phyloP scores from a whole-genome alignment of 1,140 invertebrate species.

The Tribolium madens region DNA sequence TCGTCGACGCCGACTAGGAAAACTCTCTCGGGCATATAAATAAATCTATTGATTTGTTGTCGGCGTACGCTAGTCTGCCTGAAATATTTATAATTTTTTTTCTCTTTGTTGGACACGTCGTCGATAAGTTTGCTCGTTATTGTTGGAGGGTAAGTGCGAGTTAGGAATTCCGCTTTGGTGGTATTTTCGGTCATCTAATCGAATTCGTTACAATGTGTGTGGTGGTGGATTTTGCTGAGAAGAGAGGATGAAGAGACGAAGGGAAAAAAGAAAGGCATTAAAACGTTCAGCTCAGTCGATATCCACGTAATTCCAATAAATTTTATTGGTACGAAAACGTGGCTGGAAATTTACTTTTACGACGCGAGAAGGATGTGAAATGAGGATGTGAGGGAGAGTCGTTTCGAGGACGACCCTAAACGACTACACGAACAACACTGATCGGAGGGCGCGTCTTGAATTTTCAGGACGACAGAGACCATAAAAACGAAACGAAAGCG shows the following conservation, averaged over 20 bases:
- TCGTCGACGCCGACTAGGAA: slow-evolving; percentile 4
- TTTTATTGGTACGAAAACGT: slow-evolving; percentile 60
- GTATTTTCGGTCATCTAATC: slow-evolving; percentile 31
- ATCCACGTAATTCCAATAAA: slow-evolving; percentile 62
- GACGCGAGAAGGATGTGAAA: slow-evolving; percentile 56
- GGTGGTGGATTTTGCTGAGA: slow-evolving; percentile 31
- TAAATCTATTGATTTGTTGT: slow-evolving; percentile 21
- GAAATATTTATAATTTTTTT: slow-evolving; percentile 25
- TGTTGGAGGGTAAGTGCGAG: neutral
- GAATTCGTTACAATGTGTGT: slow-evolving; percentile 34
- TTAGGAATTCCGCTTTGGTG: neutral
- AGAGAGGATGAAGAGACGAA: neutral
- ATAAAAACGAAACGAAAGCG: slow-evolving; percentile 36
- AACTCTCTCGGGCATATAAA: slow-evolving; percentile 15
- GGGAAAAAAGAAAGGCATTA: slow-evolving; percentile 33
- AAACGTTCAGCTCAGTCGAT: slow-evolving; percentile 51
- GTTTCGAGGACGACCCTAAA: slow-evolving; percentile 38
- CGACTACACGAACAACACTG: slow-evolving; percentile 38
- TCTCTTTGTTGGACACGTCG: slow-evolving; percentile 8
- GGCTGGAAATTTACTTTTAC: slow-evolving; percentile 59
- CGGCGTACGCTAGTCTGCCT: neutral
- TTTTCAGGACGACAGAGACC: slow-evolving; percentile 26
- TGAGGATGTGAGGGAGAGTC: slow-evolving; percentile 32
- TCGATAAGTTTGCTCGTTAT: slow-evolving; percentile 4
- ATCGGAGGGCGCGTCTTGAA: slow-evolving; percentile 37